These are phyloP conservation scores for Megalonaias nervosa DNA, from an alignment of 1,140 invertebrate species.

Conservation along the genomic window DNA sequence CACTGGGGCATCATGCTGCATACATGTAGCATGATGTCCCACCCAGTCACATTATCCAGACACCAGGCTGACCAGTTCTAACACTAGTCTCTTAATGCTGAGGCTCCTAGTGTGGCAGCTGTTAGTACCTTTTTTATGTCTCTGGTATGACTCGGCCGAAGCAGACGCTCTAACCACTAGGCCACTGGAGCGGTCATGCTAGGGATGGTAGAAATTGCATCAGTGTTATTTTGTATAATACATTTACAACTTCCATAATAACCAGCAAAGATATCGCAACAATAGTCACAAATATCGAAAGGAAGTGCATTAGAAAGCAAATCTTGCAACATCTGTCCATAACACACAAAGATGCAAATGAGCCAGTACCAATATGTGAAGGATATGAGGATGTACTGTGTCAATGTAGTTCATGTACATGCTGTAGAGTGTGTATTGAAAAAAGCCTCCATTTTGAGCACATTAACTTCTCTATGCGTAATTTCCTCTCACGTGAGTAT, in stretches of 20 bases:
- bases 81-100: too few relatives aligned
- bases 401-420: background rate
- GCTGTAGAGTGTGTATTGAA: background rate
- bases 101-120: too few relatives aligned
- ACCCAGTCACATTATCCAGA: too few relatives aligned
- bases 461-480: too few relatives aligned
- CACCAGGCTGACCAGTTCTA: too few relatives aligned
- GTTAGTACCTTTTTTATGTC: too few relatives aligned
- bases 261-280: conserved; percentile 5
- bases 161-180: too few relatives aligned
- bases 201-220: conserved; percentile 4
- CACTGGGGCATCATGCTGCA: too few relatives aligned
- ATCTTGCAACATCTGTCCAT: background rate
- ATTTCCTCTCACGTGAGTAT: too few relatives aligned
- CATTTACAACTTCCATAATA: background rate
- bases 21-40: too few relatives aligned
- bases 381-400: background rate
- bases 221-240: conserved; percentile 13
- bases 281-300: background rate
- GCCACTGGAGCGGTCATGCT: background rate
- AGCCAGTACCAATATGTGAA: background rate
- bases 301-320: background rate
- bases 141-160: too few relatives aligned
- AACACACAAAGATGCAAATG: too few relatives aligned
- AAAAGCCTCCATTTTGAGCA: background rate